phyloP scores from a whole-genome alignment of 2,113 vertebrate species.

The Pterocles gutturalis region DNA sequence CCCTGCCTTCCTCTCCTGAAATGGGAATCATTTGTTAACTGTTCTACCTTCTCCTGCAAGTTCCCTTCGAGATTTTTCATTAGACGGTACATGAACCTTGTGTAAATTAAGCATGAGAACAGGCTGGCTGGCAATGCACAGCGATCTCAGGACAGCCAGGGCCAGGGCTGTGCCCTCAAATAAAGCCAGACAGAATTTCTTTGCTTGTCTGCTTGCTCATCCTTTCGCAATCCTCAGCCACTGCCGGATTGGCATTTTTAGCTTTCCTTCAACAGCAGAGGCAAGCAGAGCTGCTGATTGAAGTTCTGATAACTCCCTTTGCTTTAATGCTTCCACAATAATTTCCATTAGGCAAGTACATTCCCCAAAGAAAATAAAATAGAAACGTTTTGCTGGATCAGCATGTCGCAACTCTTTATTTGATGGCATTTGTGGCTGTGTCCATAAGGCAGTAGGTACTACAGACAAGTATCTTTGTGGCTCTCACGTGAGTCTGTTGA shows the following conservation, averaged over 20 bases:
- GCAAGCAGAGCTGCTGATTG: not conserved
- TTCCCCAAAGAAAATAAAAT: not conserved
- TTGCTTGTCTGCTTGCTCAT: not conserved
- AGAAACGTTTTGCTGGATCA: not conserved
- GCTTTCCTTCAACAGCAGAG: not conserved
- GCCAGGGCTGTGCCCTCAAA: not conserved
- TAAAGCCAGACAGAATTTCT: not conserved
- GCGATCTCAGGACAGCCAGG: not conserved
- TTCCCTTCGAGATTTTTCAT: not conserved
- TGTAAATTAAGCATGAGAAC: slow-evolving; percentile 39
- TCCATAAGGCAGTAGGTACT: not conserved
- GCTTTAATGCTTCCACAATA: not conserved
- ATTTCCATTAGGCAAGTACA: not conserved
- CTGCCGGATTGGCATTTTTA: not conserved
- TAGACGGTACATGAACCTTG: not conserved
- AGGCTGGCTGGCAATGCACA: not conserved
- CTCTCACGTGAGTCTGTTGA: fast-evolving
- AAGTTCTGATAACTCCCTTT: not conserved
- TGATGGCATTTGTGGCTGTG: not conserved
- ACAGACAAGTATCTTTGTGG: not conserved
- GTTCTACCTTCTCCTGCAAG: not conserved
- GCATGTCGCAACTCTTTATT: not conserved
- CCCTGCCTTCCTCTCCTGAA: not conserved
- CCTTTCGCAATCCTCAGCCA: not conserved
- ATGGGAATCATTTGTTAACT: not conserved